A percentile compares a stretch with the other conserved stretches of the same genome.
Evolutionary conservation across 2,888 invertebrate species (phyloP).

Genomic region (Priocnemis perturbator): DNA sequence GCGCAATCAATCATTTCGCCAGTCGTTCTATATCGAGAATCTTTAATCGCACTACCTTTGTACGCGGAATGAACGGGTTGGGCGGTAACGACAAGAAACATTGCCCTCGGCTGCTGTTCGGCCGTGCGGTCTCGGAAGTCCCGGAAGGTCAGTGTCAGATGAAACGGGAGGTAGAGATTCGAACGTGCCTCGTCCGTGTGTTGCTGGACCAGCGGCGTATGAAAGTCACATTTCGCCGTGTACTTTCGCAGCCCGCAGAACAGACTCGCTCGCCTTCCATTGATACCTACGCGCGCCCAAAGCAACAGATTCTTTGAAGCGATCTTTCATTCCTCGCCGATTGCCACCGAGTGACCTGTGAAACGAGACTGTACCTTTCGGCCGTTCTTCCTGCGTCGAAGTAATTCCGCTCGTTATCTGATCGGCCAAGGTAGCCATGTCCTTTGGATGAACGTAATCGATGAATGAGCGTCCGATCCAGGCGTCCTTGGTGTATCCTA

Average conservation of each 20-base stretch:
- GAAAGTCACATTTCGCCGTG: conserved; percentile 62
- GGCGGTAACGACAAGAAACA: conserved; percentile 79
- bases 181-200: conserved; percentile 75
- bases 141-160: conserved; percentile 83
- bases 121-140: conserved; percentile 77
- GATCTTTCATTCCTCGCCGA: background rate
- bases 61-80: conserved; percentile 85
- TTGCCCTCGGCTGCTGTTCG: conserved; percentile 74
- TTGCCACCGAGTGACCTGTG: too few species aligned
- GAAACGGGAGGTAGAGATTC: conserved; percentile 83
- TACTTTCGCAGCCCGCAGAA: conserved; percentile 84
- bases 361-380: conserved; percentile 51
- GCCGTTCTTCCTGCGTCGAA: conserved; percentile 77
- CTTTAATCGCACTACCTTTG: conserved; percentile 79
- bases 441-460: conserved; percentile 89
- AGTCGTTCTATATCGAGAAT: conserved; percentile 25
- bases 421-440: conserved; percentile 84
- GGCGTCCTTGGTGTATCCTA: conserved; percentile 89
- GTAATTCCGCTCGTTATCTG: conserved; percentile 84
- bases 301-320: background rate
- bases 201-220: conserved; percentile 33
- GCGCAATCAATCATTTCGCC: conserved; percentile 19
- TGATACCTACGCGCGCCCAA: conserved; percentile 37
- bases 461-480: conserved; percentile 91
- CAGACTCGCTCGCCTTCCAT: conserved; percentile 67